Evolutionary conservation across 53 echinoderm and acorn worm genomes (phyloP), one percentile per base, ranked within the genome.

Genomic region (Temnopleurus reevesii): DNA sequence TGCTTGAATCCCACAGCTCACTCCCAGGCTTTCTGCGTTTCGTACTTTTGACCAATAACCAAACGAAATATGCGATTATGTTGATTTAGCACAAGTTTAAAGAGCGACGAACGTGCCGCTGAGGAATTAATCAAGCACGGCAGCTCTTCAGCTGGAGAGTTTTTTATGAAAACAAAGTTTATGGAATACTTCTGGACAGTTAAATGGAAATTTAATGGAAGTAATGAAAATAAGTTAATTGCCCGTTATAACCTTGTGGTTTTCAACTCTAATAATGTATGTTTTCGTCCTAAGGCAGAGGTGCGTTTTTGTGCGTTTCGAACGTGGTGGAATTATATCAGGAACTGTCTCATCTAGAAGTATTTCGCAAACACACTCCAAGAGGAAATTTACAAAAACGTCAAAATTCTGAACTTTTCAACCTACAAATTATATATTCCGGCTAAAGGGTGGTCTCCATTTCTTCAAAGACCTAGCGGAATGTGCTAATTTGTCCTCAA

Each of bases 401-500:
- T 41, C n/a, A 36, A 71, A n/a, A 21, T 41, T 63, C 7, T 71
- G 36, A 38, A 71, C 63, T 71, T 27, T 79, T 79, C 47, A 47
- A 79, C 79, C 47, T 29, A 18, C 29, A 49, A 79, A 46, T 47
- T 29, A 79, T 47, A 79, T 49, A 79, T 79, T 49, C 30, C 28
- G 44, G 4, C 41, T 33, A 18, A 35, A 18, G 61, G 83, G 85
- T 60, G 85, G 85, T 85, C 85, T 33, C 38, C 8, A n/a, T 85
- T 85, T 46, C 31, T 59, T 25, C 1, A 28, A 46, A 85, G 61
- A 45, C 43, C 38, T 59, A 19, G 59, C 36, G 85, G 85, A 59
- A 85, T 85, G 85, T 85, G 59, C 58, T 59, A 85, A 85, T 85
- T 85, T 85, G 61, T 60, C 85, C 15, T 38, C 12, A 61, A 85